Conservation (phyloP, 2,113 vertebrate species). For the Oreochromis spilurus region DNA sequence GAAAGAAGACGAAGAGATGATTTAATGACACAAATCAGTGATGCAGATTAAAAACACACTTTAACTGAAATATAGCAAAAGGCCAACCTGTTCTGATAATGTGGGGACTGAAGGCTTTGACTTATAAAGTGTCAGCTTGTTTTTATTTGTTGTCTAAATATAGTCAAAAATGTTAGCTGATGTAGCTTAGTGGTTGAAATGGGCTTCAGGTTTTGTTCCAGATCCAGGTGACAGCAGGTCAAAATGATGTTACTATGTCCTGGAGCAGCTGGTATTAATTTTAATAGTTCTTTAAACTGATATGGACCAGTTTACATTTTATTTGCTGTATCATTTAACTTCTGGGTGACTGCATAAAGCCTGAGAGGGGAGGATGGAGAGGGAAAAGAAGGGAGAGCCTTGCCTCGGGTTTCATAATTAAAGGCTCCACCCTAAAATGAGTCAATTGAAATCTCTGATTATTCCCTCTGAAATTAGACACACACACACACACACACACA, state of each 20-base stretch:
- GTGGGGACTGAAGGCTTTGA: neutral
- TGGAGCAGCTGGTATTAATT: neutral
- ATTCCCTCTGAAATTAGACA: neutral
- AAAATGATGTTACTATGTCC: neutral
- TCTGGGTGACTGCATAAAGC: accelerated
- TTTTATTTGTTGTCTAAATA: neutral
- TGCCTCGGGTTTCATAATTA: neutral
- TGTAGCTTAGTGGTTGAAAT: neutral
- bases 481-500: too few species aligned
- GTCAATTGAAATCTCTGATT: neutral
- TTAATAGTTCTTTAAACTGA: neutral
- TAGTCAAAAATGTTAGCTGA: neutral
- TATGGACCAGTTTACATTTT: neutral
- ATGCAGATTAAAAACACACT: neutral
- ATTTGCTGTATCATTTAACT: neutral
- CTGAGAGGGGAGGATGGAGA: neutral
- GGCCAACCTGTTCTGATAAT: neutral
- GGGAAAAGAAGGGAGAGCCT: accelerated
- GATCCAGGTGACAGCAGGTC: neutral
- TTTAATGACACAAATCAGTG: neutral
- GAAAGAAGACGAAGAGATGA: neutral
- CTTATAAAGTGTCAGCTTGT: neutral
- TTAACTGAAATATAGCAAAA: neutral
- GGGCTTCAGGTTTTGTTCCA: neutral
- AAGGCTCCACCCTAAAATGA: neutral